Percentiles rank a stretch among this genome's conserved stretches.
These are phyloP conservation scores for Capreolus pygargus DNA, from an alignment of 2,113 vertebrate genomes.

Conservation along the genomic window DNA sequence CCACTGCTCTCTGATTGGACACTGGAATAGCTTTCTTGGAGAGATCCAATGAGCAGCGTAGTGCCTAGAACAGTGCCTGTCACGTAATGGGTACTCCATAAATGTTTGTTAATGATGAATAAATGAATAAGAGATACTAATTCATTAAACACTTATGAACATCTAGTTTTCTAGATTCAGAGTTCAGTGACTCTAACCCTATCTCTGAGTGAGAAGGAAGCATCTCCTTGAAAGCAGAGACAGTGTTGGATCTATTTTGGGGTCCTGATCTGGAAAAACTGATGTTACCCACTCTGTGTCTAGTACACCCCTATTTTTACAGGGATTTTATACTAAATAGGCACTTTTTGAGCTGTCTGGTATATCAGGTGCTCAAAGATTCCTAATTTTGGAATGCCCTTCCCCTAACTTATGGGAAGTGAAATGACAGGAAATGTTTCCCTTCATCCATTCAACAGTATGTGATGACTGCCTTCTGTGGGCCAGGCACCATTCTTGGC, in stretches of 20 bases:
- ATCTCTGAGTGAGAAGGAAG: neutral
- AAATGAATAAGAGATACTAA: neutral
- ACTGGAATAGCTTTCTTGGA: neutral
- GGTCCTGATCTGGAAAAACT: neutral
- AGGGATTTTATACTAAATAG: neutral
- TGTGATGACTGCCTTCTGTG: neutral
- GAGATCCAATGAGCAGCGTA: neutral
- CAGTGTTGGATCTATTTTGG: neutral
- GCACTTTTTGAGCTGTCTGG: neutral
- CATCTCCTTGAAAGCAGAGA: neutral
- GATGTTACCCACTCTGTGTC: neutral
- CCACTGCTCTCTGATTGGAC: neutral
- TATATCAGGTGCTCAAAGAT: neutral
- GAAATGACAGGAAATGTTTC: neutral
- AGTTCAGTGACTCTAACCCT: neutral
- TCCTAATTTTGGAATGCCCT: neutral
- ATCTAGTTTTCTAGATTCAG: neutral
- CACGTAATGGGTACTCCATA: neutral
- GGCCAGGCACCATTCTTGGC: neutral
- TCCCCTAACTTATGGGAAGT: neutral
- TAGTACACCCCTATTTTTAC: neutral
- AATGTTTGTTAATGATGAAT: neutral
- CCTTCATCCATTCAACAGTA: neutral
- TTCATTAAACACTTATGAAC: neutral
- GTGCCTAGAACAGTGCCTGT: neutral